Evolutionary conservation across 2,888 invertebrate genomes (phyloP), one percentile per base, ranked within the genome.

Genomic region (Ceraclea dissimilis): DNA sequence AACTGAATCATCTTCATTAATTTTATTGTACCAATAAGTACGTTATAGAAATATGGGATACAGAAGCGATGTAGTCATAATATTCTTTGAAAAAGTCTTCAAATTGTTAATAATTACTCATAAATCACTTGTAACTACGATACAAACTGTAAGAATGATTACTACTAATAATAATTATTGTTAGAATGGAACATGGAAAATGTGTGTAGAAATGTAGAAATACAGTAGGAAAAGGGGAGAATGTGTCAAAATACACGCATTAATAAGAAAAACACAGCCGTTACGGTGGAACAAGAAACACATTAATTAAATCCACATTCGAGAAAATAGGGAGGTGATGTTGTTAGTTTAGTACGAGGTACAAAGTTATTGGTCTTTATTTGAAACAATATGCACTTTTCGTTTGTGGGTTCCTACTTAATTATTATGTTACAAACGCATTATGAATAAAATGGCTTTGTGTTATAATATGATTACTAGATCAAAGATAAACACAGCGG

Each of bases 231-330:
- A 13, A 39, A 39, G 16, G 39, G 39, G 39, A 16, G 39, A 39
- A 39, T 8, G 39, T 39, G 39, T 39, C 39, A 39, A 39, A 39
- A 39, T 39, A 39, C 39, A 39, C 13, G 39, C 39, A 39, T 39
- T 39, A 39, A 39, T 39, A 39, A 39, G 39, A 39, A 39, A 39
- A 39, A 39, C 39, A 39, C 39, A 39, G 39, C 39, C 39, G 39
- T 39, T 39, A 39, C 39, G 39, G 39, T 39, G 39, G 13, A 39
- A 39, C 39, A 13, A 39, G 39, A 39, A 39, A 39, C 39, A 39
- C 39, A 39, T 39, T 39, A 39, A 39, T 39, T 39, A 39, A 39
- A 39, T 39, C 39, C 39, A 39, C 39, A 39, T 39, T 39, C 39
- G 39, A 39, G 39, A n/a, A 39, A 39, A 39, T 39, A 13, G 39